These are phyloP conservation scores for Tadarida brasiliensis DNA, from an alignment of 2,797 vertebrate genomes.

Conservation along the genomic window DNA sequence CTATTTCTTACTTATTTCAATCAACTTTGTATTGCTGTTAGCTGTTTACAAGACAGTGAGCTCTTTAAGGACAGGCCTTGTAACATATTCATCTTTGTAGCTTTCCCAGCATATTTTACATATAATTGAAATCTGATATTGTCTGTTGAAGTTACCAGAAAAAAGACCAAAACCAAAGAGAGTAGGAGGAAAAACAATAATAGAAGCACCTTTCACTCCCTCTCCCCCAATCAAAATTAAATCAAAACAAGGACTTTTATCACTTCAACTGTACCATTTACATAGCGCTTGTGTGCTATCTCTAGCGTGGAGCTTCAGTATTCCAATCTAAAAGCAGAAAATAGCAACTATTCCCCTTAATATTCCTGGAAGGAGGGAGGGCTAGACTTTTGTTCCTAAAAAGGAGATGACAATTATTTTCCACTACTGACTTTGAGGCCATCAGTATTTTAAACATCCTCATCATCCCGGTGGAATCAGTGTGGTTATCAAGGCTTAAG, in stretches of 20 bases:
- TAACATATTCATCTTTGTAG: background rate
- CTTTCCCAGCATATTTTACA: background rate
- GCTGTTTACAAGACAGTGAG: background rate
- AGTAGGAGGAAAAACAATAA: slow-evolving; percentile 1
- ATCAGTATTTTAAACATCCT: background rate
- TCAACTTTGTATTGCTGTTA: background rate
- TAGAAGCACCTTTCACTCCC: background rate
- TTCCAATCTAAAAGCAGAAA: slow-evolving; percentile 16
- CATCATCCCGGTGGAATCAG: background rate
- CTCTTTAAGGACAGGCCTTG: background rate
- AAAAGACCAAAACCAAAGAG: background rate
- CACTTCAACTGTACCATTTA: background rate
- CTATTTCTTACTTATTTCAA: background rate
- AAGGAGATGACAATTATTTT: background rate
- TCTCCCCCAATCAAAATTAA: background rate
- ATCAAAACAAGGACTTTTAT: background rate
- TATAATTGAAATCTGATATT: background rate
- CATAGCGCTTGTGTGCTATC: background rate
- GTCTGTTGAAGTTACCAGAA: background rate
- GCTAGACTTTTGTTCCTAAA: slow-evolving; percentile 14
- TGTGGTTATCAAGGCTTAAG: background rate
- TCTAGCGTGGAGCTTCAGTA: background rate
- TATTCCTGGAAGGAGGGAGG: background rate
- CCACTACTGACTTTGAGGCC: background rate
- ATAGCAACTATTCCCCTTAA: background rate